Evolutionary conservation across 2,113 vertebrate genomes (phyloP).

Genomic region (Microtus richardsoni): DNA sequence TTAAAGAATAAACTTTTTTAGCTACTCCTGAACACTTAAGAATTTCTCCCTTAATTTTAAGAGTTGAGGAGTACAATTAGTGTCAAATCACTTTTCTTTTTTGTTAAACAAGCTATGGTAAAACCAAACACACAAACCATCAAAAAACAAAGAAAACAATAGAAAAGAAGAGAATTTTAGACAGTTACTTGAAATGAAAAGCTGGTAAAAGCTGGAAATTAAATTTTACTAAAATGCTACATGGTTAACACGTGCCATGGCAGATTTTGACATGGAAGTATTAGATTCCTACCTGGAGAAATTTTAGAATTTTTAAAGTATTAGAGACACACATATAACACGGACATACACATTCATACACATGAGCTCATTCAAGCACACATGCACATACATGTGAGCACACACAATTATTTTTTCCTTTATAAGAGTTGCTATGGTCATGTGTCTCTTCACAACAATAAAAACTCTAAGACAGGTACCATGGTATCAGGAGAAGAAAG

Average conservation of each 20-base stretch:
- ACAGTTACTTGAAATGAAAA: conserved; percentile 70
- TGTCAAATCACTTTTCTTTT: conserved; percentile 77
- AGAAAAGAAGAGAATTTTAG: conserved; percentile 11
- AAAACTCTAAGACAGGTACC: not conserved
- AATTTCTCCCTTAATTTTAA: conserved; percentile 70
- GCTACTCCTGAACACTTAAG: not conserved
- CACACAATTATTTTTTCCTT: not conserved
- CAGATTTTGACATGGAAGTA: not conserved
- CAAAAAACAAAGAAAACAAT: conserved; percentile 54
- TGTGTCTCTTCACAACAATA: not conserved
- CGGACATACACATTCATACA: too few species aligned
- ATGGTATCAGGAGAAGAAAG: not conserved
- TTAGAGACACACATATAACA: not conserved
- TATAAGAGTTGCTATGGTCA: not conserved
- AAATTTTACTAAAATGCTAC: conserved; percentile 31
- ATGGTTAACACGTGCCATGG: not conserved
- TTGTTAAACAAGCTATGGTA: conserved; percentile 51
- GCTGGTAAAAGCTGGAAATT: not conserved
- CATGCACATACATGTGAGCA: not conserved
- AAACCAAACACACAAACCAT: conserved; percentile 61
- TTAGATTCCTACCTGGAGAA: conserved; percentile 11
- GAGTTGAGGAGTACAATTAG: conserved; percentile 69
- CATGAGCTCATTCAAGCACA: not conserved
- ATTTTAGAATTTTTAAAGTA: not conserved
- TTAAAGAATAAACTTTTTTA: conserved; percentile 41